Conservation (phyloP, 2,888 invertebrate species). For the Teinopalpus imperialis region DNA sequence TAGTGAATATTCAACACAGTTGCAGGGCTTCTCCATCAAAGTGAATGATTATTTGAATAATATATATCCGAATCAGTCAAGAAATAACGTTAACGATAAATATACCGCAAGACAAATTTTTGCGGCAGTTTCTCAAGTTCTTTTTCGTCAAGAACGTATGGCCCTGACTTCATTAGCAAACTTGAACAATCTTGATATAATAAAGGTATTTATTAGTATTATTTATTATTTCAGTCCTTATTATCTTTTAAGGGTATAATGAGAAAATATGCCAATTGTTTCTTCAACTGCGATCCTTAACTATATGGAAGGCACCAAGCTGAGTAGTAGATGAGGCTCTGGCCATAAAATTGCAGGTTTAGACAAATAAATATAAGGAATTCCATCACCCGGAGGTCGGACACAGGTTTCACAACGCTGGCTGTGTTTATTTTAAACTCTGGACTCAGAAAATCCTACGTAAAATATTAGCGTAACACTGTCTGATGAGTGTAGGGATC, state of each 20-base stretch:
- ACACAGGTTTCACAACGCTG: too few species aligned
- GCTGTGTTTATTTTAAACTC: too few species aligned
- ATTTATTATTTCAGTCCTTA: constrained; percentile 33
- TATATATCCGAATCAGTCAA: constrained; percentile 12
- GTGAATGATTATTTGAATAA: constrained; percentile 35
- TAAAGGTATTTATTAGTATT: constrained; percentile 40
- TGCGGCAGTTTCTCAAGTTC: constrained; percentile 45
- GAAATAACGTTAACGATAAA: constrained; percentile 12
- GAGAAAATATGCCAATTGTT: too few species aligned
- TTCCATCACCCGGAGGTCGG: too few species aligned
- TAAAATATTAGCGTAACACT: too few species aligned
- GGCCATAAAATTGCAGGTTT: too few species aligned
- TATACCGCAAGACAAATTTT: constrained; percentile 40
- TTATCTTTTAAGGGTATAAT: background rate
- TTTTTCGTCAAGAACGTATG: constrained; percentile 45
- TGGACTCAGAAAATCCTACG: too few species aligned
- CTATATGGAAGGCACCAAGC: too few species aligned
- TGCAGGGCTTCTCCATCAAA: constrained; percentile 35
- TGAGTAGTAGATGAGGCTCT: too few species aligned
- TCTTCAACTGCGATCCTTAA: too few species aligned
- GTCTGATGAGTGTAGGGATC: too few species aligned
- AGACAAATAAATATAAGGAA: too few species aligned
- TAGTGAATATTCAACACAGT: constrained; percentile 33
- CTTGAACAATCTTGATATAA: constrained; percentile 48
- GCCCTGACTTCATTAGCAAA: constrained; percentile 38